These are phyloP conservation scores for Scolopax mira DNA, from an alignment of 2,113 vertebrate species.

Conservation along the genomic window DNA sequence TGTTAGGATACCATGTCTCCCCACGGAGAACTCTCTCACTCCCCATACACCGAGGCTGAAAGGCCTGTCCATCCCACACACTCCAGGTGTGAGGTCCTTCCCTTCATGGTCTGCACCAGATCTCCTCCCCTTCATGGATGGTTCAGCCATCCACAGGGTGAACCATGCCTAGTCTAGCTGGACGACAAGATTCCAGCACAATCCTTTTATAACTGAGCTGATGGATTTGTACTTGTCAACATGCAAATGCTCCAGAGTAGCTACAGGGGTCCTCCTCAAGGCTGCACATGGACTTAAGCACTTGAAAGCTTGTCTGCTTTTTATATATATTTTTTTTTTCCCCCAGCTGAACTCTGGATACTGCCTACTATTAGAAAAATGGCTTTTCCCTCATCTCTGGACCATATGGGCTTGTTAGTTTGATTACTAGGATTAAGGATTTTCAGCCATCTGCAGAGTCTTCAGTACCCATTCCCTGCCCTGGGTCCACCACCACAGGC, in stretches of 20 bases:
- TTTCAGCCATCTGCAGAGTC: not conserved
- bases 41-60: rapidly evolving
- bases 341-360: not conserved
- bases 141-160: not conserved
- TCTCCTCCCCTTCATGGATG: not conserved
- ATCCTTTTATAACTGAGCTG: not conserved
- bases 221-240: not conserved
- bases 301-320: not conserved
- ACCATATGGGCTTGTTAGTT: not conserved
- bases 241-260: not conserved
- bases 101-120: not conserved
- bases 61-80: rapidly evolving
- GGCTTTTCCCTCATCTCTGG: not conserved
- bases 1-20: rapidly evolving
- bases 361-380: not conserved
- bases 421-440: not conserved
- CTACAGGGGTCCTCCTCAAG: not conserved
- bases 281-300: not conserved
- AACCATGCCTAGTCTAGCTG: not conserved
- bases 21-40: not conserved
- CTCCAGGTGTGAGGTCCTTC: rapidly evolving
- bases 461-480: not conserved
- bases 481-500: rapidly evolving
- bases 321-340: not conserved
- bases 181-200: not conserved